Conservation (phyloP, 2,113 vertebrate genomes). For the Eolophus roseicapilla region DNA sequence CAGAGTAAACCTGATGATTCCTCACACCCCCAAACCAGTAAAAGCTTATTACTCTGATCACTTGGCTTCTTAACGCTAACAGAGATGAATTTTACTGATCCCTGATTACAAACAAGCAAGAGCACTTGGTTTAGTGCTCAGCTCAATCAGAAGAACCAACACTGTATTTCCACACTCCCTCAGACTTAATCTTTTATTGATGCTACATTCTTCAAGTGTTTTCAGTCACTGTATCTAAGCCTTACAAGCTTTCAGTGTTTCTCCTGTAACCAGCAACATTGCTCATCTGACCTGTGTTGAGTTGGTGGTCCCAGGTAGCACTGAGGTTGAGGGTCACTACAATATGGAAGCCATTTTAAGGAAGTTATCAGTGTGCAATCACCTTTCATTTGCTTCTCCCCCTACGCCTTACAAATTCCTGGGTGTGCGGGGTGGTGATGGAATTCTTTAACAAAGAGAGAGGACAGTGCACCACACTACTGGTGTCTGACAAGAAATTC, state of each 20-base stretch:
- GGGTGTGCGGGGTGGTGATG: neutral
- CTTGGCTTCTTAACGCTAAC: neutral
- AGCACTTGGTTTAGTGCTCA: neutral
- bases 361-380: neutral
- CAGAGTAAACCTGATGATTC: neutral
- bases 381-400: neutral
- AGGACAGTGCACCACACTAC: neutral
- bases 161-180: fast-evolving
- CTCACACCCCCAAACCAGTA: neutral
- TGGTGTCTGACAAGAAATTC: neutral
- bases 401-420: neutral
- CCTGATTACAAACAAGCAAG: neutral
- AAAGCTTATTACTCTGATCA: neutral
- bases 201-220: neutral
- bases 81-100: neutral
- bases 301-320: neutral
- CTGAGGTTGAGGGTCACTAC: neutral
- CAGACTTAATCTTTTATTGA: neutral
- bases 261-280: neutral
- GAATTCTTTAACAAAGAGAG: neutral
- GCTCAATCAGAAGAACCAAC: neutral
- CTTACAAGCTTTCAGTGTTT: neutral
- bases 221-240: neutral
- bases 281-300: neutral
- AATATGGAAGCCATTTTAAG: neutral